Percentiles rank a stretch among this genome's conserved stretches.
These are phyloP conservation scores for Nipponacmea schrenckii DNA, from an alignment of 2,888 invertebrate genomes.

Conservation along the genomic window DNA sequence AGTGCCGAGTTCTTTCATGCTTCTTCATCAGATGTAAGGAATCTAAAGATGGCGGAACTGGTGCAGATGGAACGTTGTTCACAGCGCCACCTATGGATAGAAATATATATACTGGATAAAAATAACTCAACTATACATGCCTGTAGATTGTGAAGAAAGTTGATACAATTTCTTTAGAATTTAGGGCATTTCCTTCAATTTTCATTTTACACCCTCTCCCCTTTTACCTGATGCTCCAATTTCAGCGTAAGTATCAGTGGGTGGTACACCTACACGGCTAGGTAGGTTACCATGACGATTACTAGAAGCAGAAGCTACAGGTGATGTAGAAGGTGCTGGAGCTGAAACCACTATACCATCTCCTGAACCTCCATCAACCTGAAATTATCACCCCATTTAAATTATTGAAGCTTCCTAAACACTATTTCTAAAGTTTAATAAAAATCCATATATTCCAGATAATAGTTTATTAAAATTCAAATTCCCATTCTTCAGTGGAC, in stretches of 20 bases:
- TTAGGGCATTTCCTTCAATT: too few species aligned
- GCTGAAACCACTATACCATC: conserved; percentile 47
- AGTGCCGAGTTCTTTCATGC: conserved; percentile 38
- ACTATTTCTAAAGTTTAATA: too few species aligned
- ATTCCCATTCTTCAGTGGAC: too few species aligned
- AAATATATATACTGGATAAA: neutral
- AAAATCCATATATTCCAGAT: too few species aligned
- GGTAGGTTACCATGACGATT: neutral
- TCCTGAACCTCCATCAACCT: conserved; percentile 62
- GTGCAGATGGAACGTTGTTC: conserved; percentile 28
- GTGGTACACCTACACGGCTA: neutral
- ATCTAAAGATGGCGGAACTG: conserved; percentile 56
- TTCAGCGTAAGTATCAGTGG: conserved; percentile 39
- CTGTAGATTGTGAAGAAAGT: too few species aligned
- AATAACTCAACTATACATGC: too few species aligned
- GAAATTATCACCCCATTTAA: neutral
- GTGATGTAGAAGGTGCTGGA: conserved; percentile 3
- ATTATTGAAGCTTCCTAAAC: too few species aligned
- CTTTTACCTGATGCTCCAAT: conserved; percentile 34
- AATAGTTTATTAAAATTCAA: too few species aligned
- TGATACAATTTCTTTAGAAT: too few species aligned
- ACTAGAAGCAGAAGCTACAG: neutral
- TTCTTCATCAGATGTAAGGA: conserved; percentile 57
- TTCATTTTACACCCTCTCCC: too few species aligned
- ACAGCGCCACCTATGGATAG: neutral